Evolutionary conservation across 2,888 invertebrate species (phyloP), one percentile per base, ranked within the genome.

Genomic region (Phalera bucephala): DNA sequence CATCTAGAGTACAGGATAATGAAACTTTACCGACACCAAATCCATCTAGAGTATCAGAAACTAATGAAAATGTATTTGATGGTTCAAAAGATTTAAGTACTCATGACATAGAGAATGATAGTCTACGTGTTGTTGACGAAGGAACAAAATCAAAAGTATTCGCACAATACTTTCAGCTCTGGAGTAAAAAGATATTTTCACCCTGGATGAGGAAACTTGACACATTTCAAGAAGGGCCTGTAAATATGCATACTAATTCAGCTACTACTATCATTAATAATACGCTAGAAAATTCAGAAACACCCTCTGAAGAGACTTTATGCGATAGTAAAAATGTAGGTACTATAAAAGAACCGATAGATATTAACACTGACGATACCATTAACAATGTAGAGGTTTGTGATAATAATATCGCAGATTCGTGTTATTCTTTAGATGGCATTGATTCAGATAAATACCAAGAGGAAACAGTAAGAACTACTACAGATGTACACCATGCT

Each of bases 121-220:
- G n/a, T 26, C 7, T 14, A 0, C n/a, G n/a, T 14, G 9, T 3
- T 14, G n/a, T 9, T 13, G 5, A 14, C n/a, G 7, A 27, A 14
- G n/a, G 9, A 9, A n/a, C 2, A 9, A 3, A 9, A 14, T 14
- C 27, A 8, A 14, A 27, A 2, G 3, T 4, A 9, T 5, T 21
- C 13, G 15, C 4, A 25, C 31, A 31, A 43, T 35, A 38, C 3
- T 22, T 34, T 12, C 31, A 28, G 27, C 46, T 40, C 36, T 52
- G 69, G 20, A 54, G 53, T 21, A 86, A 85, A 61, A 68, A 77
- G 60, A 57, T 78, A 22, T 73, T 69, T 70, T 86, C 84, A 3
- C 73, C 81, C 15, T 64, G 70, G 61, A 68, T 87, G 41, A 83
- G 83, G 67, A 84, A 86, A 38, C 67, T 87, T 33, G 36, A 79